Evolutionary conservation across 2,888 invertebrate species (phyloP).

Genomic region (Cerastoderma edule): DNA sequence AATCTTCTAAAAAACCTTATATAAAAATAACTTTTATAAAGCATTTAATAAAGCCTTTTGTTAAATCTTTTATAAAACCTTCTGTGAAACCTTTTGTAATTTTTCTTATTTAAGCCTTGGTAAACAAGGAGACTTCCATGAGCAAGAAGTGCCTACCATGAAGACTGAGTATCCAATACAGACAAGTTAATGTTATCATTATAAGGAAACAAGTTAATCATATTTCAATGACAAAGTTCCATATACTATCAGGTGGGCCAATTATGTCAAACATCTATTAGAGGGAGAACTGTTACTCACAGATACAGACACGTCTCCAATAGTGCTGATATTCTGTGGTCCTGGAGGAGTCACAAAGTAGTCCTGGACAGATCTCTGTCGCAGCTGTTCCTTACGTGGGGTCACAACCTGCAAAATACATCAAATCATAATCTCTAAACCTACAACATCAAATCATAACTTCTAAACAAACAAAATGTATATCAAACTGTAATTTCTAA

Average conservation of each 20-base stretch:
- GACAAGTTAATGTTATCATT: background rate
- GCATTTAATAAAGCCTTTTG: no score
- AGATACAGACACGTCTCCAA: slow-evolving; percentile 28
- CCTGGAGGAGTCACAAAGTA: background rate
- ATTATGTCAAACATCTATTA: background rate
- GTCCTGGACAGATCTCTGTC: background rate
- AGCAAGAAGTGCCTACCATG: background rate
- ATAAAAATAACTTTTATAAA: no score
- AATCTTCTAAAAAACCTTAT: no score
- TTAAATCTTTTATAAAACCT: no score
- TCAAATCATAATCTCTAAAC: no score
- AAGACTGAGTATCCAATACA: background rate
- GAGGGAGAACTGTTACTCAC: slow-evolving; percentile 16
- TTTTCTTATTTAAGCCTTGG: background rate
- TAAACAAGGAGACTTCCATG: background rate
- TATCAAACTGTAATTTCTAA: no score
- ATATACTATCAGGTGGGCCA: no score
- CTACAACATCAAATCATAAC: no score
- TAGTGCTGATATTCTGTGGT: background rate
- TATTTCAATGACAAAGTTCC: no score
- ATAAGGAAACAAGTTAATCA: no score
- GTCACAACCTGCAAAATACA: background rate
- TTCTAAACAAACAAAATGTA: no score
- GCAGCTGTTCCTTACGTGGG: background rate
- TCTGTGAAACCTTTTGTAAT: no score